Evolutionary conservation across 2,888 invertebrate species (phyloP), one percentile per base, ranked within the genome.

Genomic region (Agriopis marginaria): DNA sequence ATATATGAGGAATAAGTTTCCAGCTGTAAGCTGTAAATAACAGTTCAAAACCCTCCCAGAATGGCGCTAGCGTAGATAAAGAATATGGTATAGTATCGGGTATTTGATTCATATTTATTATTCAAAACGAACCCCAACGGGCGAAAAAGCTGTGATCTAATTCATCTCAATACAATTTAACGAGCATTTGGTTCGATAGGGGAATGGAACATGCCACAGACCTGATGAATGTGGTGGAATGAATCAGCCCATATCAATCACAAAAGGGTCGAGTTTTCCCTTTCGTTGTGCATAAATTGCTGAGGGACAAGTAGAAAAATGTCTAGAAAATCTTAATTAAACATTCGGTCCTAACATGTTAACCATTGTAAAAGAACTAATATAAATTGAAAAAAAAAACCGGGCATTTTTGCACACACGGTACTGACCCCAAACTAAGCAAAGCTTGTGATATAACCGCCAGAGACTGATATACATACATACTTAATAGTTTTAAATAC

Each of bases 201-300:
- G 17, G 39, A 7, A 44, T 50, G 60, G 39, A 51, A 53, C 53
- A 51, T 4, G 53, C 44, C 62, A 39, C 47, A 60, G 17, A 17
- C 14, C n/a, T 44, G 53, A 62, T 53, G 44, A 53, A 62, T 62
- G 62, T 32, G 53, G 44, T 14, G 1, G 53, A 62, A 62, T 62
- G 53, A 62, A 62, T 62, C 62, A 53, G n/a, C 12, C 53, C 10
- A 32, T 32, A 53, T 62, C 53, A 53, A 62, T 62, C 53, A 53
- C 44, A 45, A 62, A 47, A 47, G 55, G 32, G 55, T 63, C 17
- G 42, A 42, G n/a, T 55, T 47, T 49, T 60, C 45, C 45, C 62
- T 45, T 61, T 23, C 11, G 17, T 44, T 23, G 39, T 53, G 32
- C 17, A 44, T 53, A 53, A 53, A 62, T 62, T 42, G 12, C 11